A percentile compares a stretch with the other conserved stretches of the same genome.
Conservation (phyloP, 2,797 vertebrate genomes). For the Lophotriccus pileatus region DNA sequence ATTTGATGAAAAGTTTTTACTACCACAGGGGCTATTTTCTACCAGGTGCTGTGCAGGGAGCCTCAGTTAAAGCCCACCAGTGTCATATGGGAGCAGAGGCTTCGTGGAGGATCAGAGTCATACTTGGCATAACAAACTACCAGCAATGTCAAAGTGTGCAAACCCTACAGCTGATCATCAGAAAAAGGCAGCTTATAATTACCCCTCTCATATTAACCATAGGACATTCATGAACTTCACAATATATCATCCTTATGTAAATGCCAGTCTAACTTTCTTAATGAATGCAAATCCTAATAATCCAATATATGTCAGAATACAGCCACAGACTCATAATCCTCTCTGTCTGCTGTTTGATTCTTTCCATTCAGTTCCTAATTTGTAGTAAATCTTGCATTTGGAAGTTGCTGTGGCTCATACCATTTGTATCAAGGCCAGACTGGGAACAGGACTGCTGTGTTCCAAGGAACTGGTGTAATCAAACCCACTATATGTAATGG, state of each 20-base stretch:
- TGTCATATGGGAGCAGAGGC: background rate
- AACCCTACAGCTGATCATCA: background rate
- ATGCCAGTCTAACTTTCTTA: background rate
- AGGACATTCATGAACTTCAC: background rate
- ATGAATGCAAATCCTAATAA: conserved; percentile 37
- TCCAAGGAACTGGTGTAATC: background rate
- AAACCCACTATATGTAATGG: rapidly evolving
- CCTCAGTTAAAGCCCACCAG: background rate
- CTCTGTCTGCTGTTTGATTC: background rate
- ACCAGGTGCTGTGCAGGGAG: background rate
- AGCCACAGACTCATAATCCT: background rate
- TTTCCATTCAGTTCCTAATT: background rate
- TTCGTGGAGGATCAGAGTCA: background rate
- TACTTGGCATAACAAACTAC: background rate
- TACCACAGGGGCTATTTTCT: background rate
- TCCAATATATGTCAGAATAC: background rate
- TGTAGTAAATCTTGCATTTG: background rate
- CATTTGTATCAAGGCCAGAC: background rate
- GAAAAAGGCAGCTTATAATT: background rate
- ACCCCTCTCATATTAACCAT: background rate
- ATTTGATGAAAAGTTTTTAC: background rate
- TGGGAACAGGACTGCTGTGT: background rate
- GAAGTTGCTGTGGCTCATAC: background rate
- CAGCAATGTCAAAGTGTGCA: background rate
- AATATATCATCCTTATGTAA: background rate